phyloP scores from a whole-genome alignment of 2,113 vertebrate species.

The Cynopterus brachyotis region DNA sequence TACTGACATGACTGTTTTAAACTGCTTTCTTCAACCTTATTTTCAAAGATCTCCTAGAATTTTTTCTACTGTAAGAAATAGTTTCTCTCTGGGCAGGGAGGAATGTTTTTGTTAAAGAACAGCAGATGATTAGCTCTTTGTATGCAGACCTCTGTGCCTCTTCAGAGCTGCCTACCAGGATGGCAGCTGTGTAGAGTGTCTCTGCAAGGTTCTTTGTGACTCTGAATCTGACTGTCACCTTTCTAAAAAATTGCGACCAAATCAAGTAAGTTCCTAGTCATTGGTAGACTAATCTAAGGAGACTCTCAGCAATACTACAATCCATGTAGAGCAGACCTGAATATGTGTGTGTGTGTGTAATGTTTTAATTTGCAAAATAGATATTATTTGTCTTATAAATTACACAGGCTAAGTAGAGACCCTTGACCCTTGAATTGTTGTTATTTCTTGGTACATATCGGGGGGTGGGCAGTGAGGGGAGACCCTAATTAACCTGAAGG shows the following conservation, averaged over 20 bases:
- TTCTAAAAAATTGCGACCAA: slow-evolving; percentile 1
- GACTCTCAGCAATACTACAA: not conserved
- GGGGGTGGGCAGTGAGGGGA: not conserved
- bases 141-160: not conserved
- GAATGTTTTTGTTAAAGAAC: not conserved
- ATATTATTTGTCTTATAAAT: not conserved
- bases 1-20: not conserved
- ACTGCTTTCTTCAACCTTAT: not conserved
- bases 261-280: not conserved
- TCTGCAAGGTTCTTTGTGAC: not conserved
- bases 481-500: not conserved
- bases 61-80: not conserved
- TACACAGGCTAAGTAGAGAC: not conserved
- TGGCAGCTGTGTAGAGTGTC: not conserved
- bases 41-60: not conserved
- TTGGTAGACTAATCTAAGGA: not conserved
- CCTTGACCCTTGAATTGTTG: not conserved
- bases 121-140: not conserved
- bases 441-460: not conserved
- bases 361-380: not conserved
- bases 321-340: not conserved
- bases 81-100: not conserved
- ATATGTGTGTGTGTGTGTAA: not conserved
- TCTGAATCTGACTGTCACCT: not conserved
- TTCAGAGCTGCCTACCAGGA: not conserved